Base-by-base conservation (phyloP, 2,888 invertebrate genomes). In the Nasonovia ribisnigri region DNA sequence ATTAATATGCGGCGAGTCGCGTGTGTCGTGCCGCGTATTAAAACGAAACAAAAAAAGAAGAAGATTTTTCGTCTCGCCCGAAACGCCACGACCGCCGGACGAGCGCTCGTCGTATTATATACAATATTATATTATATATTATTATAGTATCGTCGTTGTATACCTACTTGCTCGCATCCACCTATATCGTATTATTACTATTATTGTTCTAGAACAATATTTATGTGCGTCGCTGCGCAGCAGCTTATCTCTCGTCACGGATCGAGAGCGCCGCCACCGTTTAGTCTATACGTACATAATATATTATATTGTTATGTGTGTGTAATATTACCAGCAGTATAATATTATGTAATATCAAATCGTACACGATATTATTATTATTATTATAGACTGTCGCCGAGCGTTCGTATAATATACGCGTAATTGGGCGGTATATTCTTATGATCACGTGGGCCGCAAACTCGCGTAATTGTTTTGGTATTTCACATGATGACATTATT, bases 341-440 rank as follows among this genome's bases (percentile, higher is more conserved):
- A 67, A 16, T 36, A 67, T n/a, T n/a, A n/a, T n/a, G n/a, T 67
- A 36, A 67, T 67, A 67, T 67, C 36, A 36, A 6, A 67, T 67
- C 36, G n/a, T 67, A 16, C 36, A 36, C 20, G 20, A n/a, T 36
- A 67, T 36, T 67, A 51, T 51, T 51, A 51, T 51, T 51, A 51
- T 48, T n/a, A n/a, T n/a, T n/a, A 48, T 67, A n/a, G 16, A 67
- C 67, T 67, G 90, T 36, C 57, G 42, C 84, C 16, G 51, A 29
- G 46, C 36, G n/a, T 67, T 67, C 36, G 6, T 67, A 16, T 51
- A 51, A 46, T 46, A 16, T 20, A n/a, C 6, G 67, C 67, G 67
- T 67, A 67, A 67, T 67, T 46, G 43, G 84, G 84, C 84, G 84
- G 84, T 46, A 51, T 88, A 51, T 88, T 88, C 67, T 48, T 92